Base-by-base conservation (phyloP, 2,888 invertebrate genomes). In the Cephalotes varians region DNA sequence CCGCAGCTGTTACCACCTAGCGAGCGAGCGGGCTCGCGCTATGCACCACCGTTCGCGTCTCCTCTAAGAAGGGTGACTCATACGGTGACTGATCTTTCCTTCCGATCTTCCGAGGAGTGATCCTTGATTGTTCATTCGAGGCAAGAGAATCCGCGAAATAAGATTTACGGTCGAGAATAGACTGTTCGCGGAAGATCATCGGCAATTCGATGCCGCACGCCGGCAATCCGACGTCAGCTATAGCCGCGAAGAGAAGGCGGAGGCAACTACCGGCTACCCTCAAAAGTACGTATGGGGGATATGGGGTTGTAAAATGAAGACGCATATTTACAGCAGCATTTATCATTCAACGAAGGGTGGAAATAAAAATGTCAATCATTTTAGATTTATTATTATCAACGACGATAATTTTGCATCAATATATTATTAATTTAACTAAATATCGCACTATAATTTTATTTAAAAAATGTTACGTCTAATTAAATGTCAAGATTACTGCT, bases 211-310 rank as follows among this genome's bases (percentile, higher is more conserved):
- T 84, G 86, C 56, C 69, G 56, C 34, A 37, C 47, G 34, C 58
- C 51, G 56, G 81, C 47, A 67, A 28, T 54, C 54, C 40, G 25
- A 49, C 31, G 60, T 67, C 76, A 40, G 60, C 49, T 65, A 44
- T 21, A 79, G 28, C 83, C 44, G 15, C 74, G 65, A 60, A 34
- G 74, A 84, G 62, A 82, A 86, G 83, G 25, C 49, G 49, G 72
- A 47, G 62, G 40, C 85, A 67, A 9, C n/a, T 73, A 47, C 76
- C 76, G 47, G 47, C 72, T 83, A 77, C 84, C 71, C 71, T 88
- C 25, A 88, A 85, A 89, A 89, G 90, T 90, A 89, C 73, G 90
- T 90, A 89, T 76, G 56, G 34, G 7, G 31, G 18, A 44, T 12
- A 12, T 47, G 37, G 40, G 65, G 69, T 15, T 54, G 25, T 67